phyloP scores from a whole-genome alignment of 2,797 vertebrate species.

The Thamnophis elegans region DNA sequence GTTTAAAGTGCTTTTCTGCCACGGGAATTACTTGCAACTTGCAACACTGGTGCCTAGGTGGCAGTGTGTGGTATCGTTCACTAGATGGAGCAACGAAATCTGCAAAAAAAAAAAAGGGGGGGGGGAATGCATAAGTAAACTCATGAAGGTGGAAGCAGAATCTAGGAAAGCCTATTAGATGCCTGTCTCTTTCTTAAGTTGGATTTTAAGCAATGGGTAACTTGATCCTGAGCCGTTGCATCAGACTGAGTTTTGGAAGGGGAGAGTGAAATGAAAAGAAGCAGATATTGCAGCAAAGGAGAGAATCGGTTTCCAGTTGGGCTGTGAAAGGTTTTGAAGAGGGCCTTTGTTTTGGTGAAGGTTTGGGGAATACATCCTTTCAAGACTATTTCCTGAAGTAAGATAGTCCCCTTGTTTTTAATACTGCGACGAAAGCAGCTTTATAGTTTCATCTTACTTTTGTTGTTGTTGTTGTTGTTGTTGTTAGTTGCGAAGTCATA shows the following conservation, averaged over 20 bases:
- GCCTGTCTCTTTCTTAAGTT: neutral
- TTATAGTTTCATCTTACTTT: neutral
- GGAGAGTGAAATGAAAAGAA: neutral
- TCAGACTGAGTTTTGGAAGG: neutral
- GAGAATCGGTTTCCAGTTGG: neutral
- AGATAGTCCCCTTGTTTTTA: neutral
- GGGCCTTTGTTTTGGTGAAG: neutral
- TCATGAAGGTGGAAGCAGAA: neutral
- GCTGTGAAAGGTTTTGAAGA: neutral
- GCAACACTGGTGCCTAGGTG: neutral
- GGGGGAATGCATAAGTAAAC: neutral
- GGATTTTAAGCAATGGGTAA: neutral
- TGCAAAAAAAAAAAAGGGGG: neutral
- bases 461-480: too few relatives aligned
- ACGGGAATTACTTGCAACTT: neutral
- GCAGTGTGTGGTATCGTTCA: neutral
- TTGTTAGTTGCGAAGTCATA: too few relatives aligned
- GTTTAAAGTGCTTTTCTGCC: neutral
- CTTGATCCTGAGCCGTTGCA: neutral
- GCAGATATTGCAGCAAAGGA: neutral
- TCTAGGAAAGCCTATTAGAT: neutral
- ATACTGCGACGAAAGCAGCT: neutral
- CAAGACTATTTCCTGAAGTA: neutral
- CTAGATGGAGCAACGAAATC: slow-evolving; percentile 17
- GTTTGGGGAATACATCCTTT: neutral